Conservation (phyloP, 1,140 invertebrate genomes). For the Orius laevigatus region DNA sequence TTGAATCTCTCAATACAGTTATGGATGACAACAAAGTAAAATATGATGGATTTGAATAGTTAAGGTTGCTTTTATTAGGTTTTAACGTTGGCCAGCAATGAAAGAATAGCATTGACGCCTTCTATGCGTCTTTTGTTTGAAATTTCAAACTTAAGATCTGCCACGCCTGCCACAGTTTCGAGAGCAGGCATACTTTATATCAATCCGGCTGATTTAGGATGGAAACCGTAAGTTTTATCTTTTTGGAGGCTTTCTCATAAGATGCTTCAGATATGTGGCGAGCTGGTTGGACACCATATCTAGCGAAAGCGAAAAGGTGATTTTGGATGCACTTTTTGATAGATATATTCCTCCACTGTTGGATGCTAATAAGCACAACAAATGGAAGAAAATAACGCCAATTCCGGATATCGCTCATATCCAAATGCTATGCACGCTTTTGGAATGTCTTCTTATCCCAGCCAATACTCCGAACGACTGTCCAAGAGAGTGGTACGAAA, state of each 20-base stretch:
- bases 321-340: constrained; percentile 77
- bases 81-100: constrained; percentile 82
- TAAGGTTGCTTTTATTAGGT: constrained; percentile 32
- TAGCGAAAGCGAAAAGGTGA: constrained; percentile 52
- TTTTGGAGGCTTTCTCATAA: too few relatives aligned
- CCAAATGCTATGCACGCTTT: constrained; percentile 73
- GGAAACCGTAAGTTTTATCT: constrained; percentile 69
- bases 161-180: constrained; percentile 90
- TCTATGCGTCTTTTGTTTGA: constrained; percentile 87
- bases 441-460: constrained; percentile 71
- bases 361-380: constrained; percentile 47
- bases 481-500: constrained; percentile 80
- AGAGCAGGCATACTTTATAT: constrained; percentile 80
- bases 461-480: constrained; percentile 67
- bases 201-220: constrained; percentile 85
- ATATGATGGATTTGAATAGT: not conserved
- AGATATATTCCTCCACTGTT: constrained; percentile 79
- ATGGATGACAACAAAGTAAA: constrained; percentile 72
- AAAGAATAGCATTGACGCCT: constrained; percentile 79
- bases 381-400: constrained; percentile 83
- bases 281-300: constrained; percentile 80
- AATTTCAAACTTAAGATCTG: constrained; percentile 77
- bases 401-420: constrained; percentile 82
- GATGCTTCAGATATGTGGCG: constrained; percentile 35
- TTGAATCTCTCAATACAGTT: constrained; percentile 78